Evolutionary conservation across 2,797 vertebrate genomes (phyloP).

Genomic region (Distichodus sexfasciatus): DNA sequence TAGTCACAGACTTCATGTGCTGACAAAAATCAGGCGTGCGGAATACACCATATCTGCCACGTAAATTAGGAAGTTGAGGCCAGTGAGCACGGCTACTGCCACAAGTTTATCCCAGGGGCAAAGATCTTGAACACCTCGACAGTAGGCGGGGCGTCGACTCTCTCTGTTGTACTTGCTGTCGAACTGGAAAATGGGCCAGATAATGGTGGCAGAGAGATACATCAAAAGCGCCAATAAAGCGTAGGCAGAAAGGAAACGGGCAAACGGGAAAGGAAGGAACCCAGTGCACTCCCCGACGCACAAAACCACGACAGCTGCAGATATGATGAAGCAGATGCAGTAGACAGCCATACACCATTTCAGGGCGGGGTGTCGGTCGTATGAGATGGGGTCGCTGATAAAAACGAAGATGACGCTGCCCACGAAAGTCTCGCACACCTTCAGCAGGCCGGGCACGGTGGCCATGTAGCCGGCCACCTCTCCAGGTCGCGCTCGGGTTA

Average conservation of each 20-base stretch:
- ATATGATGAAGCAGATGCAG: slow-evolving; percentile 89
- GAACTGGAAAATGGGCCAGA: slow-evolving; percentile 88
- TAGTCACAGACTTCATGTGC: neutral
- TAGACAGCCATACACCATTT: slow-evolving; percentile 89
- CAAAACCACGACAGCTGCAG: slow-evolving; percentile 79
- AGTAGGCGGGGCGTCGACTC: accelerated
- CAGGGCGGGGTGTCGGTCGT: slow-evolving; percentile 59
- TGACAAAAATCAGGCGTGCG: slow-evolving; percentile 68
- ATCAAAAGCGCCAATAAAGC: slow-evolving; percentile 77
- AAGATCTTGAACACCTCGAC: accelerated
- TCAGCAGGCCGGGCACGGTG: slow-evolving; percentile 83
- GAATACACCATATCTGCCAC: slow-evolving; percentile 70
- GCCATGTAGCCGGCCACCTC: slow-evolving; percentile 89
- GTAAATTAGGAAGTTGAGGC: slow-evolving; percentile 74
- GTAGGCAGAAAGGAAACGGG: slow-evolving; percentile 80
- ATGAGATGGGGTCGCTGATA: slow-evolving; percentile 62
- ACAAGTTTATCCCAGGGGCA: slow-evolving; percentile 49
- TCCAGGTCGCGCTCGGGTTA: slow-evolving; percentile 80
- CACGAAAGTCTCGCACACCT: slow-evolving; percentile 86
- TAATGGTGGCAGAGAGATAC: slow-evolving; percentile 78
- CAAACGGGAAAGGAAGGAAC: slow-evolving; percentile 78
- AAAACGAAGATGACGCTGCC: slow-evolving; percentile 86
- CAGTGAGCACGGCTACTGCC: slow-evolving; percentile 63
- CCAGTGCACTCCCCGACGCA: slow-evolving; percentile 83
- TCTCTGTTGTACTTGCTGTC: slow-evolving; percentile 12